Conservation (phyloP, 2,888 invertebrate genomes). For the Drosophila lutescens region DNA sequence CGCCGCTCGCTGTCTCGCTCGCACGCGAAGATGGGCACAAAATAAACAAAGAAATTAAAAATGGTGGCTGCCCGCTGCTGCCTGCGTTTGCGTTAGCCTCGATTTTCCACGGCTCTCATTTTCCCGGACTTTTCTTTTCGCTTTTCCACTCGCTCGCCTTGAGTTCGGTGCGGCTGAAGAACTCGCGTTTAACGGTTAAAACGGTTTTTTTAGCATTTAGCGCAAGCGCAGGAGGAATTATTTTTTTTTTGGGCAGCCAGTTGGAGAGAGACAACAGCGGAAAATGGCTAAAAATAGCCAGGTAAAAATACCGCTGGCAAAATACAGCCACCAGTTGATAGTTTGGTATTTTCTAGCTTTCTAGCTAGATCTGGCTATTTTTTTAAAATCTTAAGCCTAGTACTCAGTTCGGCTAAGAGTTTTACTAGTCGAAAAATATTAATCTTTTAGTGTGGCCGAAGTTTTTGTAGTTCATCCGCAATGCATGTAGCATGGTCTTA, state of each 20-base stretch:
- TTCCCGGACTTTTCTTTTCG: conserved; percentile 12
- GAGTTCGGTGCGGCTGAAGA: not conserved
- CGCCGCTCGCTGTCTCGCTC: conserved; percentile 11
- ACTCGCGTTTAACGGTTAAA: conserved; percentile 20
- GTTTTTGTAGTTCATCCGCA: no score
- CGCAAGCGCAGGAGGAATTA: conserved; percentile 64
- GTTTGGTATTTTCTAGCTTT: not conserved
- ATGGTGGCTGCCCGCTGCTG: conserved; percentile 66
- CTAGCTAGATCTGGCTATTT: not conserved
- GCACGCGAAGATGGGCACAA: conserved; percentile 78
- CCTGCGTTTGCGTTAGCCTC: conserved; percentile 35
- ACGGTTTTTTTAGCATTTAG: conserved; percentile 61
- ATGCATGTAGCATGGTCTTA: no score
- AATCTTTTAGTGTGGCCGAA: no score
- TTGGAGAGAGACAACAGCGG: conserved; percentile 9
- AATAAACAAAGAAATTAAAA: conserved; percentile 82
- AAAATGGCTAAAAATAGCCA: conserved; percentile 5
- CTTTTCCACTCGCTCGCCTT: conserved; percentile 2
- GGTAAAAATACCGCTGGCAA: not conserved
- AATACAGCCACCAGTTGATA: conserved; percentile 5
- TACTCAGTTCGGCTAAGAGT: no score
- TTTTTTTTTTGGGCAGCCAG: conserved; percentile 7
- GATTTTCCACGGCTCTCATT: conserved; percentile 18
- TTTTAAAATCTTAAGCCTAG: no score
- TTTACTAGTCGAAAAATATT: no score